phyloP scores from a whole-genome alignment of 2,888 invertebrate species.

The Lissocephala sabroskyi region DNA sequence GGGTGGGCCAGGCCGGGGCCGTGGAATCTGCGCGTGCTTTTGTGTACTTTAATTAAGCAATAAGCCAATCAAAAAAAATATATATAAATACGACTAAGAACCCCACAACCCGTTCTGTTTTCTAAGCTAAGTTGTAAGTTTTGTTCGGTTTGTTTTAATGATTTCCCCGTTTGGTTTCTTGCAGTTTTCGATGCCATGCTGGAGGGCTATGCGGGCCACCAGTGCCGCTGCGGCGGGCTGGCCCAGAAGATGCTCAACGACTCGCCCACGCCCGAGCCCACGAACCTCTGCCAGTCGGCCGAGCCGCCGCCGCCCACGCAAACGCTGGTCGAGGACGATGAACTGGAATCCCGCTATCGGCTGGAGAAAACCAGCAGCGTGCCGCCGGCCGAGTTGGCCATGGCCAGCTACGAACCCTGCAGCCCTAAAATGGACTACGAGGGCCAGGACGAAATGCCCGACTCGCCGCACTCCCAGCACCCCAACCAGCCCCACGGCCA shows the following conservation, averaged over 20 bases:
- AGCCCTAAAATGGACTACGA: conserved; percentile 57
- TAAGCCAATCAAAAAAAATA: no score
- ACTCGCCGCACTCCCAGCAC: conserved; percentile 50
- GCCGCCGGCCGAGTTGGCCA: conserved; percentile 41
- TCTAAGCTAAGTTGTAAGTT: background rate
- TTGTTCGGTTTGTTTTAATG: background rate
- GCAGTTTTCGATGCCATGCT: conserved; percentile 58
- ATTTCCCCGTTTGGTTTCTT: conserved; percentile 20
- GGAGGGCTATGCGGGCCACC: conserved; percentile 52
- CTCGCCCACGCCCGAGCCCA: conserved; percentile 51
- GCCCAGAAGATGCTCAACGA: conserved; percentile 45
- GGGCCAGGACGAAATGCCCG: conserved; percentile 48
- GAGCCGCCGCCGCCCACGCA: conserved; percentile 27
- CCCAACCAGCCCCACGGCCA: conserved; percentile 30
- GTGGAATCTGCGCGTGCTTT: conserved; percentile 32
- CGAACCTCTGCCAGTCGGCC: conserved; percentile 54
- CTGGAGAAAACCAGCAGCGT: conserved; percentile 45
- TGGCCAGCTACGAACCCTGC: conserved; percentile 47
- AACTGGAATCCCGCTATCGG: conserved; percentile 49
- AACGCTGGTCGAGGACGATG: conserved; percentile 40
- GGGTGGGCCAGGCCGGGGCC: conserved; percentile 4
- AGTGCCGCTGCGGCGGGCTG: conserved; percentile 51
- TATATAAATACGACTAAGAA: background rate
- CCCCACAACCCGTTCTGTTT: background rate
- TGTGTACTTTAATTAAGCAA: conserved; percentile 57